Base-by-base conservation (phyloP, 2,888 invertebrate species). In the Fissipunctia ypsillon region DNA sequence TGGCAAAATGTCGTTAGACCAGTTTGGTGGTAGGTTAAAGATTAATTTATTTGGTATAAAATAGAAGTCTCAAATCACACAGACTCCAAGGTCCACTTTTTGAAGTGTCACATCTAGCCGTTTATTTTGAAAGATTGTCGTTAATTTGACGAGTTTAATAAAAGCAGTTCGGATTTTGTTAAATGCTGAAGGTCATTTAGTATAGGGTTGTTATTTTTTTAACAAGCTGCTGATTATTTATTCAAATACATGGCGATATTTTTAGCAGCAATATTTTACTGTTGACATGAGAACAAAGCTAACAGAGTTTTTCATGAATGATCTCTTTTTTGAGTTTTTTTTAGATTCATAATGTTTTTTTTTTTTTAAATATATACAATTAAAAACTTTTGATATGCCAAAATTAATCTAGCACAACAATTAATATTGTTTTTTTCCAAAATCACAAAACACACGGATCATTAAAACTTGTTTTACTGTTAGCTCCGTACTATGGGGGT, bases 391-490 rank as follows among this genome's bases (percentile, higher is more conserved):
- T 9, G 5, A 10, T 19, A 35, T 5, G 9, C 16, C 31, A 31
- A 45, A 16, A 63, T 14, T 22, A 61, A 19, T 22, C 28, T 22
- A 7, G 22, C 16, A 28, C 9, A 45, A 16, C 0, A 9, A 22
- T 22, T 28, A 14, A 4, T 38, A 12, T n/a, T n/a, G n/a, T 63
- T 50, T 41, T 43, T 50, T 38, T 35, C 2, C 9, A 9, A 25
- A n/a, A 0, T 25, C 9, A 41, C 7, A 7, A 0, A 14, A 14
- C 2, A 2, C 6, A n/a, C 35, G 3, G 22, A 38, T 5, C n/a
- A 48, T 22, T 43, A 3, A 35, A 10, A 69, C 54, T 69, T 75
- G 28, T 22, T 35, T 64, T 75, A 73, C 81, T 81, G 67, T 69
- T 56, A 6, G 38, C 31, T 22, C 7, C 22, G 1, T 25, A 59